Base-by-base conservation (phyloP, 92 coral and sea anemone genomes). In the Isaurus tuberculatus region DNA sequence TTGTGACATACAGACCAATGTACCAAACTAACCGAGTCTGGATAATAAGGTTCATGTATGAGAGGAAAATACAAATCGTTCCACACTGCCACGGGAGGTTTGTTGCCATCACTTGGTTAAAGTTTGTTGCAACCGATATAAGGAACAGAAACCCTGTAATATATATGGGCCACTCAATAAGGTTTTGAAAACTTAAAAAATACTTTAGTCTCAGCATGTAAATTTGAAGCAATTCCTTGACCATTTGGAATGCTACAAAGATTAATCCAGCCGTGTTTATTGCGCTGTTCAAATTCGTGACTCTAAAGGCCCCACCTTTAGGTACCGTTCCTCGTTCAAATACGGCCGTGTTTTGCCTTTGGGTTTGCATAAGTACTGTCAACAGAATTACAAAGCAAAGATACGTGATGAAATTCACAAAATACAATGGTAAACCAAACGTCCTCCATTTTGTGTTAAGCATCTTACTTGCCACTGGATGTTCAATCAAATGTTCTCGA, bases 1-100 rank as follows among this genome's bases (percentile, higher is more conserved):
- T 94, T 3, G 98, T 92, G 65, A 94, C 94, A 70, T 94, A 94
- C 83, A 94, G 83, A 23, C 98, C 98, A 8, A 92, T 66, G 73
- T 79, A 57, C 27, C 88, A 85, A 46, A 91, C 27, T 32, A 87
- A 72, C 60, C 92, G 92, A 27, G 83, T 66, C 51, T 92, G 83
- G 72, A 90, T 53, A 17, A 94, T 93, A 46, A 94, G 73, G 51
- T 92, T 87, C 81, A 92, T 84, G 72, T 93, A 94, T 15, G 94
- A 92, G 51, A 94, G 66, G 73, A 92, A 94, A 16, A 94, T 80
- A n/a, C 92, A 90, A 28, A 86, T 73, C 11, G 89, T 80, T 22
- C 96, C 98, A 33, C 88, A 78, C 33, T 88, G 91, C 98, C 97
- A 94, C 29, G 88, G 86, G 23, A 78, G 73, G 1, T 87, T 70